Percentiles rank a stretch among this genome's conserved stretches.
phyloP scores from a whole-genome alignment of 2,113 vertebrate species.

The Pseudolaguvia tuberculata region DNA sequence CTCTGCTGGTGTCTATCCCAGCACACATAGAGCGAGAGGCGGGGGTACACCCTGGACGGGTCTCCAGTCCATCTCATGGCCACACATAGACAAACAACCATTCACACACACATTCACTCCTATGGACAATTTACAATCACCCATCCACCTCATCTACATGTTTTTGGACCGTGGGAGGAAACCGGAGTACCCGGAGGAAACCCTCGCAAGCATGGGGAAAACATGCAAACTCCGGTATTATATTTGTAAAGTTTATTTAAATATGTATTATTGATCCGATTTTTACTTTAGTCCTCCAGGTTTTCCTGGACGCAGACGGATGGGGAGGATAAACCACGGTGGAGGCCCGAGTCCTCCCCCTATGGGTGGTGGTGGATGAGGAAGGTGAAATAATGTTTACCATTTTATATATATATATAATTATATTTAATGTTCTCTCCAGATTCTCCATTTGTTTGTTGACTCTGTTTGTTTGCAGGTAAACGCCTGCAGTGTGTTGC shows the following conservation, averaged over 20 bases:
- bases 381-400: constrained; percentile 75
- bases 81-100: too few species aligned
- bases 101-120: too few species aligned
- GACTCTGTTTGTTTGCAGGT: constrained; percentile 66
- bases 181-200: too few species aligned
- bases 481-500: constrained; percentile 84
- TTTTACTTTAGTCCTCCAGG: constrained; percentile 77
- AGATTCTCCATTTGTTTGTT: neutral
- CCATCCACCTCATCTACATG: too few species aligned
- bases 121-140: too few species aligned
- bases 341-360: constrained; percentile 86
- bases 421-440: neutral
- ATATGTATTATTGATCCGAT: neutral
- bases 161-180: too few species aligned
- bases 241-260: neutral
- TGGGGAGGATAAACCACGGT: constrained; percentile 85
- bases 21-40: too few species aligned
- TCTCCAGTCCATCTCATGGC: too few species aligned
- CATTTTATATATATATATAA: neutral
- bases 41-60: too few species aligned
- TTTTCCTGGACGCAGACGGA: constrained; percentile 81
- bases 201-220: too few species aligned
- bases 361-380: constrained; percentile 96
- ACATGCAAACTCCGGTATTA: too few species aligned
- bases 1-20: too few species aligned